Conservation (phyloP, 2,113 vertebrate species). For the Barbus barbus region DNA sequence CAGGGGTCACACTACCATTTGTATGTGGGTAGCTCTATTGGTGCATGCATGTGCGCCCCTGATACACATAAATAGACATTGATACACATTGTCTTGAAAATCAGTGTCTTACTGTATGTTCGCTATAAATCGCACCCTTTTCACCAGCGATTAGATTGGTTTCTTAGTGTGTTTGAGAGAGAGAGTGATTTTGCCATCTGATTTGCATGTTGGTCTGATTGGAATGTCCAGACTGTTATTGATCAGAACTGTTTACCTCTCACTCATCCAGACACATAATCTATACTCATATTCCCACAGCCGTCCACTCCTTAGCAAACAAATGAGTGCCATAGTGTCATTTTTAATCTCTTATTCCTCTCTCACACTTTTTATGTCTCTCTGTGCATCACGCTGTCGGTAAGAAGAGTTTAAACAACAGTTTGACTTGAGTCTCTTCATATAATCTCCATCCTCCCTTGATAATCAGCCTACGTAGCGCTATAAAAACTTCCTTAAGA, state of each 20-base stretch:
- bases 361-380: not conserved
- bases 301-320: conserved; percentile 56
- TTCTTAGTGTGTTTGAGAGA: not conserved
- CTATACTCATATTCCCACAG: conserved; percentile 63
- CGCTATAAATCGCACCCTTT: not conserved
- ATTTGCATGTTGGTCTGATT: conserved; percentile 59
- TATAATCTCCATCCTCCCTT: not conserved
- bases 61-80: not conserved
- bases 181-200: not conserved
- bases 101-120: not conserved
- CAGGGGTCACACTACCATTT: conserved; percentile 2
- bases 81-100: not conserved
- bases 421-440: not conserved
- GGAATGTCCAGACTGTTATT: conserved; percentile 69
- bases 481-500: not conserved
- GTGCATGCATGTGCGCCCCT: not conserved
- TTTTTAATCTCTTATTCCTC: conserved; percentile 53
- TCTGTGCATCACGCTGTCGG: not conserved
- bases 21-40: not conserved
- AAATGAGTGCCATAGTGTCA: conserved; percentile 46
- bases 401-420: not conserved
- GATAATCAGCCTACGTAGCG: not conserved
- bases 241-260: conserved; percentile 73
- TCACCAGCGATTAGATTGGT: not conserved
- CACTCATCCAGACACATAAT: conserved; percentile 75